Evolutionary conservation across 2,113 vertebrate species (phyloP), one percentile per base, ranked within the genome.

Genomic region (Tricholaema leucomelas): DNA sequence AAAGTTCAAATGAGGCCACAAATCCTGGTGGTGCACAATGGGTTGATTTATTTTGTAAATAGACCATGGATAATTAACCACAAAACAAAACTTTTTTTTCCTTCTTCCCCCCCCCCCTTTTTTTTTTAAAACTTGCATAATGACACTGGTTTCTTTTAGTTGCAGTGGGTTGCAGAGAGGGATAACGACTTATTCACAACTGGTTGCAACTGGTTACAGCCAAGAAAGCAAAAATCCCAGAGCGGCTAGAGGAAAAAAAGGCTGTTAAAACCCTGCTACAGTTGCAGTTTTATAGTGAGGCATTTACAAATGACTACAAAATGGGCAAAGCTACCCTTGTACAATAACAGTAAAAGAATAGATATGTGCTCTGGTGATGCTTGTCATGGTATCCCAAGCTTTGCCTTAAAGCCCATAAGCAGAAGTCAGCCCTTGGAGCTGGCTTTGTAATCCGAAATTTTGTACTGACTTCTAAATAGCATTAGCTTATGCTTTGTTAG

Each of bases 21-120:
- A 96, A 96, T 97, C 91, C 91, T 97, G 74, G 81, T 97, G 90
- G 95, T 96, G 92, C 90, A 97, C 95, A 97, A 96, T 97, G 92
- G 88, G 95, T 97, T 96, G 95, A 97, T 97, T 97, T 97, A 96
- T 97, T 97, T 98, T 97, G 96, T 96, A 96, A 97, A 94, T 95
- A 96, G 92, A 97, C 95, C 94, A 95, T 94, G 95, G 96, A 95
- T 97, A 97, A 97, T 98, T 97, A 97, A 97, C 94, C 91, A 89
- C 96, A 97, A 98, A 97, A 95, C 93, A 95, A 96, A 97, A 96
- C 95, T 96, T 96, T 95, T 92, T 87, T 64, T 13, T 9, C 7
- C 7, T 55, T 36, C 48, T 31, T 24, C 25, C 19, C 17, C 19
- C 20, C 10, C 21, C 10, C 21, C 12, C 10, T 23, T 77, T 70